Conservation (phyloP, 1,140 invertebrate genomes). For the Drosophila miranda region DNA sequence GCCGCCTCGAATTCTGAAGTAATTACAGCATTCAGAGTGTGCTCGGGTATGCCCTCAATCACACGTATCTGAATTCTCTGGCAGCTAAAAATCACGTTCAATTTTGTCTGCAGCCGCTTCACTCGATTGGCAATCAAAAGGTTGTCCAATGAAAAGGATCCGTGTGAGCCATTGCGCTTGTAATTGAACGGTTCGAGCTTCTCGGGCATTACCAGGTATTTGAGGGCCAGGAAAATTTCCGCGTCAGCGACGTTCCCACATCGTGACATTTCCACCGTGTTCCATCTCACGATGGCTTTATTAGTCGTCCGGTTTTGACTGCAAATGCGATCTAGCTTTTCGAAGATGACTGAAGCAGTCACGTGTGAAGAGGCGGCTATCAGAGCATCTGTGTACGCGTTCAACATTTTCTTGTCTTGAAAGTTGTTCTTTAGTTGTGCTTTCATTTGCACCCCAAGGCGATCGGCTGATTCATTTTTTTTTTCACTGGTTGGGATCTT, state of each 20-base stretch:
- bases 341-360: background rate
- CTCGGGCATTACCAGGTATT: slow-evolving; percentile 42
- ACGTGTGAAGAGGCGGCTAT: background rate
- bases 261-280: slow-evolving; percentile 33
- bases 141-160: slow-evolving; percentile 42
- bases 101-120: slow-evolving; percentile 18
- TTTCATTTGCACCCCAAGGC: background rate
- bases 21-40: background rate
- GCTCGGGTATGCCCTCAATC: slow-evolving; percentile 12
- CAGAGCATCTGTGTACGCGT: background rate
- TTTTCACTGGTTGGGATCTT: background rate
- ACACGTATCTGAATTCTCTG: slow-evolving; percentile 18
- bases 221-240: slow-evolving; percentile 25
- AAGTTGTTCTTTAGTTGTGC: slow-evolving; percentile 21
- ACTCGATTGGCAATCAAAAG: slow-evolving; percentile 45
- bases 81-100: slow-evolving; percentile 10
- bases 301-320: background rate
- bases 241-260: slow-evolving; percentile 20
- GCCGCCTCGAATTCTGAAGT: background rate
- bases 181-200: slow-evolving; percentile 34
- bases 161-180: slow-evolving; percentile 5
- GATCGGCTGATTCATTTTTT: background rate
- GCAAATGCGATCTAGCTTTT: slow-evolving; percentile 9
- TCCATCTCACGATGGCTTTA: slow-evolving; percentile 34
- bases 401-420: background rate